phyloP scores from a whole-genome alignment of 2,797 vertebrate species.

The Peromyscus aztecus region DNA sequence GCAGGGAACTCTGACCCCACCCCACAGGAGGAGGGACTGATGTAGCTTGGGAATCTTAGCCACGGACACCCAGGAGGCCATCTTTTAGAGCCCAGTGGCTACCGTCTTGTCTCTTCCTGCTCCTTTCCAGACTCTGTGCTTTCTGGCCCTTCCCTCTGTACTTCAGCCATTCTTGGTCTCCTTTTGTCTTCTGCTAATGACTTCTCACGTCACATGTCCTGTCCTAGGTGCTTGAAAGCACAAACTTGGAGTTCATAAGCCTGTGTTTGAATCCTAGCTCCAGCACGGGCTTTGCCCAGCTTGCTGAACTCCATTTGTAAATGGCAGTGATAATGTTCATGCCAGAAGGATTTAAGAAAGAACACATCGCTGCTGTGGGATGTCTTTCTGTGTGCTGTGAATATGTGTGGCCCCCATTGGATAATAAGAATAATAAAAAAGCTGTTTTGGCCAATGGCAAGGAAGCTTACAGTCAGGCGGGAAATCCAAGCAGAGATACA shows the following conservation, averaged over 20 bases:
- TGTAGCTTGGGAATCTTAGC: neutral
- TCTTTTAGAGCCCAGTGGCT: rapidly evolving
- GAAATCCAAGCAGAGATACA: too few relatives aligned
- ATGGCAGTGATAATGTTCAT: neutral
- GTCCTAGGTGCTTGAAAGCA: neutral
- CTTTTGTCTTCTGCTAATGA: neutral
- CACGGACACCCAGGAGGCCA: neutral
- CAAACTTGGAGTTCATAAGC: neutral
- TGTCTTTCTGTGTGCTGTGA: too few relatives aligned
- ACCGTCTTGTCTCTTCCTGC: neutral
- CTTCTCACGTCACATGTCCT: neutral
- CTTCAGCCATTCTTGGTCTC: neutral
- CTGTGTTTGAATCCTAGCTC: neutral
- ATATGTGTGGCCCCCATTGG: too few relatives aligned
- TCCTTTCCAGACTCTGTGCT: neutral
- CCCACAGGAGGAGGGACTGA: neutral
- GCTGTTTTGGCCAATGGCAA: too few relatives aligned
- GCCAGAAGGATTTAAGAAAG: neutral
- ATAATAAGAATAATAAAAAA: too few relatives aligned
- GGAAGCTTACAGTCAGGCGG: too few relatives aligned
- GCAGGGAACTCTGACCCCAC: neutral
- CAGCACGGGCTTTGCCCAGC: neutral
- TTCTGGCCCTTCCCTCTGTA: neutral
- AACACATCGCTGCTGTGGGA: too few relatives aligned
- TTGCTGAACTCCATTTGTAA: neutral